These are phyloP conservation scores for Miniopterus natalensis DNA, from an alignment of 2,113 vertebrate species.

Conservation along the genomic window DNA sequence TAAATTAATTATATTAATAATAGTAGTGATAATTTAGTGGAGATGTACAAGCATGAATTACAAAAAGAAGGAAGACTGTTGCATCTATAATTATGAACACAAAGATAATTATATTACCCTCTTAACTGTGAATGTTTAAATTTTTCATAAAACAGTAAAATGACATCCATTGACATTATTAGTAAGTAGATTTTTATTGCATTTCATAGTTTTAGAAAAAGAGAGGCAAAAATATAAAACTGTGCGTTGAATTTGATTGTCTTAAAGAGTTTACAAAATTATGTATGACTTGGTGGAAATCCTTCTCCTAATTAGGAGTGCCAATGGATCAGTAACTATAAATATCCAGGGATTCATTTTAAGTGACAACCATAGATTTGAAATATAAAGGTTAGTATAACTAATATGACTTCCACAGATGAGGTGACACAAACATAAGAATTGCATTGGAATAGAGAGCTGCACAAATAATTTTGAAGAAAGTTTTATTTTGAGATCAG, in stretches of 20 bases:
- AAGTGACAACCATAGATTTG: background rate
- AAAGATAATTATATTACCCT: background rate
- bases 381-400: background rate
- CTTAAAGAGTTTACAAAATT: background rate
- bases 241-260: background rate
- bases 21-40: background rate
- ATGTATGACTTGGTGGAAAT: background rate
- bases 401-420: background rate
- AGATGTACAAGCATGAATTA: background rate
- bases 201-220: background rate
- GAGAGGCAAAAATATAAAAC: background rate
- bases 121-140: background rate
- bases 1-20: background rate
- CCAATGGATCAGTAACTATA: background rate
- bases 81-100: background rate
- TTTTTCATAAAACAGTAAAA: conserved; percentile 1
- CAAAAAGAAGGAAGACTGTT: background rate
- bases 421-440: background rate
- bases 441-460: background rate
- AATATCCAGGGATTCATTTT: background rate
- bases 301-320: background rate
- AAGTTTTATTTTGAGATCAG: background rate
- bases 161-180: background rate
- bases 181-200: background rate
- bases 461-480: background rate